Conservation (phyloP, 2,797 vertebrate species). For the Sardinella longiceps region DNA sequence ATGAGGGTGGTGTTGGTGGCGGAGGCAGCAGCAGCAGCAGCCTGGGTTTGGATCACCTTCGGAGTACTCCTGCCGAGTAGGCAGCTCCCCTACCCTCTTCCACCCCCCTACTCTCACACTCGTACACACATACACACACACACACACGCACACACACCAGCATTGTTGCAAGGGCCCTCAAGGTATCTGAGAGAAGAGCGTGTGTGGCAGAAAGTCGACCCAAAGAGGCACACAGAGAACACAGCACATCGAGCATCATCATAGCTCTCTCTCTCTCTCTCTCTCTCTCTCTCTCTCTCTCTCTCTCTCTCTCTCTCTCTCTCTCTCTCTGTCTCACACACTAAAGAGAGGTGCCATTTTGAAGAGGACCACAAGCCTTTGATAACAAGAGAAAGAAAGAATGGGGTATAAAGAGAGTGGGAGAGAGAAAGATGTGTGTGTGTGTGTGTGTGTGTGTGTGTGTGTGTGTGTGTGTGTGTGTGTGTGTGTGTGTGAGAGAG, state of each 20-base stretch:
- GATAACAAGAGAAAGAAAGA: constrained; percentile 29
- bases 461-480: no score
- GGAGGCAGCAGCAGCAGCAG: neutral
- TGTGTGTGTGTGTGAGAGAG: neutral
- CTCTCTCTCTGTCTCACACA: neutral
- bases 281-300: no score
- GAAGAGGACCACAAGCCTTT: neutral
- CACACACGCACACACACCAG: neutral
- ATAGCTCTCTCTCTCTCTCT: neutral
- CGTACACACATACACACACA: no score
- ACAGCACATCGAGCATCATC: neutral
- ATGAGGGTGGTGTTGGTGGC: neutral
- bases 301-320: neutral
- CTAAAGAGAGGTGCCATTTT: constrained; percentile 24
- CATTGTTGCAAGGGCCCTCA: constrained; percentile 13
- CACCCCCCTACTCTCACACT: neutral
- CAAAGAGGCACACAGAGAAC: neutral
- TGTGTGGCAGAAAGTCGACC: neutral
- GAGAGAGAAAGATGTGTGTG: neutral
- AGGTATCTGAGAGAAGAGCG: neutral
- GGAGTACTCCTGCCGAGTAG: constrained; percentile 15
- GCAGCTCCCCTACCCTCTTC: neutral
- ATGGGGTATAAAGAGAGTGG: neutral
- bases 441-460: no score
- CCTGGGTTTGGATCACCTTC: constrained; percentile 8